phyloP scores from a whole-genome alignment of 23 tunicate species.

The Botrylloides violaceus region DNA sequence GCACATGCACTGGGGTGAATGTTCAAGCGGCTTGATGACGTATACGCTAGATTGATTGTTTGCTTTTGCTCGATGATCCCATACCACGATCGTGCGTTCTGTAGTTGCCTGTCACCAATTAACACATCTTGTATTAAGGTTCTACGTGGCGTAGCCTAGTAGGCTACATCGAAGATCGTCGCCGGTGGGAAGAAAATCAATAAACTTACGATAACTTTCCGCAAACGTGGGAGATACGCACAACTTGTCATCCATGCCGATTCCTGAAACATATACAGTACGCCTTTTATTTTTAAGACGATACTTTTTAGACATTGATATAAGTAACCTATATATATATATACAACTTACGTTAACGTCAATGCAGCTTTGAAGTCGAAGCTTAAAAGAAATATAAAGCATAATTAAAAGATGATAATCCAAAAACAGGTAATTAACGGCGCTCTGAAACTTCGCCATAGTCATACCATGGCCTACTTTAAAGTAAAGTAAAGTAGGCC shows the following conservation, averaged over 20 bases:
- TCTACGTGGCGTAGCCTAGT: neutral
- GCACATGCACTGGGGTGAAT: conserved; percentile 90
- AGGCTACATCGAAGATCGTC: neutral
- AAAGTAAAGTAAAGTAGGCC: no score
- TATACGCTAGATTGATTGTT: conserved; percentile 69
- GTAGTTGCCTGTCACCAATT: conserved; percentile 66
- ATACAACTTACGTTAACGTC: conserved; percentile 70
- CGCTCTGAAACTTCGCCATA: no score
- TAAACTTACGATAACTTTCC: conserved; percentile 80
- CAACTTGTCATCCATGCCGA: conserved; percentile 92
- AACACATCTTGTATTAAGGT: neutral
- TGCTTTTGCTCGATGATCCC: conserved; percentile 90
- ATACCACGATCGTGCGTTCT: conserved; percentile 74
- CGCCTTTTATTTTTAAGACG: neutral
- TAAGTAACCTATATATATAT: neutral
- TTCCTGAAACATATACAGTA: conserved; percentile 31
- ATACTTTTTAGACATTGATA: neutral
- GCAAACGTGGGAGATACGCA: conserved; percentile 60
- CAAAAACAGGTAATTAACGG: no score
- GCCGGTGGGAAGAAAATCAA: neutral
- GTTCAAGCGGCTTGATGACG: conserved; percentile 86
- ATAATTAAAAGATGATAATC: no score
- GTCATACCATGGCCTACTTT: no score
- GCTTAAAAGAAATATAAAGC: conserved; percentile 46
- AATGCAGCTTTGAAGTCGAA: conserved; percentile 76